Evolutionary conservation across 2,113 vertebrate genomes (phyloP), one percentile per base, ranked within the genome.

Genomic region (Ptychochromis oligacanthus): DNA sequence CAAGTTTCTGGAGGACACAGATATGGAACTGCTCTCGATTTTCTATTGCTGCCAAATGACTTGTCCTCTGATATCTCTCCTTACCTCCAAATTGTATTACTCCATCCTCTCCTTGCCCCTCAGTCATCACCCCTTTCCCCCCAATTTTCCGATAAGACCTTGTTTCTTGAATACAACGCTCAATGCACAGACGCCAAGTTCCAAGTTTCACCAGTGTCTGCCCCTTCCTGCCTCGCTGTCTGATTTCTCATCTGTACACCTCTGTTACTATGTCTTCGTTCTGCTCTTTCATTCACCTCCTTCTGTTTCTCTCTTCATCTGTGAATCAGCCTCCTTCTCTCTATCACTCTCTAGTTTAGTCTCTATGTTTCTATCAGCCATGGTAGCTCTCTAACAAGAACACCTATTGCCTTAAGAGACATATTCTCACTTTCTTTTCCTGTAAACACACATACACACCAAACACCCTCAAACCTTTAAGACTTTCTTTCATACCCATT

Each of bases 1-100:
- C 72, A 84, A 72, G 75, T 83, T 87, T 91, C 85, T 87, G 60
- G 70, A 89, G 61, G 55, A 85, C 72, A 87, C 77, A 82, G 84
- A 92, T 90, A 88, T 84, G 84, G 79, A 78, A 84, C 60, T 56
- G 58, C 59, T 85, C 80, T 80, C 62, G 18, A 83, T 92, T 91
- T 93, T 92, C 82, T 86, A 81, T 91, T 91, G 91, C 82, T 83
- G 75, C 81, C 85, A 86, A 93, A 88, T 87, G 62, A 87, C 87
- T 81, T 67, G 77, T 88, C 87, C 80, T 87, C 79, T 13, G 22
- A 84, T 79, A 94, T 88, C 89, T 81, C 83, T 82, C 81, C 86
- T 84, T 65, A 86, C 65, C 80, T 87, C 79, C 81, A 87, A 92
- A 90, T 89, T 83, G 87, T 82, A 89, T 90, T 86, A 85, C 85